Conservation (phyloP, 2,888 invertebrate species). For the Acronicta alni region DNA sequence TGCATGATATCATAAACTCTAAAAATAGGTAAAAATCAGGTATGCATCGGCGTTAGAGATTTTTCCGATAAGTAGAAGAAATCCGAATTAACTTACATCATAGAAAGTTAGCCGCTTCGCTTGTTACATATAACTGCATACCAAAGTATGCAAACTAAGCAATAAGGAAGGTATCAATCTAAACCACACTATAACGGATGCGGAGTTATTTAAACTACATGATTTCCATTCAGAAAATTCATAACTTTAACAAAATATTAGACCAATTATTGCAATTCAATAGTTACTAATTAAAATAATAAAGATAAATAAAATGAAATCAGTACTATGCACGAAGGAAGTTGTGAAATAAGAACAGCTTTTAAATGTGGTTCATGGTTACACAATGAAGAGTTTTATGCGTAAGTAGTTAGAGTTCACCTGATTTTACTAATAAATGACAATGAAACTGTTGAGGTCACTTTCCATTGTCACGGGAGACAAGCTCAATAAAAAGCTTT, state of each 20-base stretch:
- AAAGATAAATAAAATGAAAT: conserved; percentile 22
- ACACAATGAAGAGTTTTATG: conserved; percentile 56
- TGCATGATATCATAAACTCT: conserved; percentile 9
- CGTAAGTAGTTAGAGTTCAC: conserved; percentile 57
- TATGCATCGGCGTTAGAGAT: conserved; percentile 43
- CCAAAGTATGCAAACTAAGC: conserved; percentile 39
- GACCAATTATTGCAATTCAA: background rate
- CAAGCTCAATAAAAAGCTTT: conserved; percentile 38
- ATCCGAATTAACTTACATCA: conserved; percentile 48
- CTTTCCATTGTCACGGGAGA: conserved; percentile 59
- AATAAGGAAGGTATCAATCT: conserved; percentile 54
- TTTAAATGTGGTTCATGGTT: conserved; percentile 74
- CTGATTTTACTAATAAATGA: conserved; percentile 59
- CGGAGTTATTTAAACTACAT: conserved; percentile 9
- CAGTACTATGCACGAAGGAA: conserved; percentile 5
- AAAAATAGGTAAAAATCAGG: conserved; percentile 34
- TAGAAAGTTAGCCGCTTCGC: conserved; percentile 51
- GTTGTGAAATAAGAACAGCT: conserved; percentile 32
- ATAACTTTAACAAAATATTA: background rate
- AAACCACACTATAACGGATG: conserved; percentile 20
- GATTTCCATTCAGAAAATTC: background rate
- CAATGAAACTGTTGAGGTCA: conserved; percentile 69
- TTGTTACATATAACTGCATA: conserved; percentile 47
- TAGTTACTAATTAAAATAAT: conserved; percentile 6
- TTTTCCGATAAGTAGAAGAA: conserved; percentile 51